These are phyloP conservation scores for Diuraphis noxia DNA, from an alignment of 1,140 invertebrate species.

Conservation along the genomic window DNA sequence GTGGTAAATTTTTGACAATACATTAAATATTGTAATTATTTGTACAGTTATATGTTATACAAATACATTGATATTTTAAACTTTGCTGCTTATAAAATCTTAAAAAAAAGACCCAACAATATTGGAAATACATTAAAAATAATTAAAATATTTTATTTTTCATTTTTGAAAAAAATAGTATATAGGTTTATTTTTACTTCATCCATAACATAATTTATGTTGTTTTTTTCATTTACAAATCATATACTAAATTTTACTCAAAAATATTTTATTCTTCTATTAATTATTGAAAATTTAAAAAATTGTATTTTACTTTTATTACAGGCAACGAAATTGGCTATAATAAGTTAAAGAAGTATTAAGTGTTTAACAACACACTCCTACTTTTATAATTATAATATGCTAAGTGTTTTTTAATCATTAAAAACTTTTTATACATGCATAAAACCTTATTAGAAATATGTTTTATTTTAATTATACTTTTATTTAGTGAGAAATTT, in stretches of 20 bases:
- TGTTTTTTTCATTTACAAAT: background rate
- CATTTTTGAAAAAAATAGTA: background rate
- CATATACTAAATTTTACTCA: background rate
- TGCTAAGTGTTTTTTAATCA: background rate
- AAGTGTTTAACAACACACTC: background rate
- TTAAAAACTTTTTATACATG: background rate
- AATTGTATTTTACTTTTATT: background rate
- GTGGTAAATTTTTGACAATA: too few species aligned
- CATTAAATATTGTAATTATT: too few species aligned
- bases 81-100: too few species aligned
- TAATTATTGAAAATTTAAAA: background rate
- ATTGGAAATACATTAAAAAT: background rate
- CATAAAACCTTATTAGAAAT: background rate
- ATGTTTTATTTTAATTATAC: constrained; percentile 19
- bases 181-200: background rate
- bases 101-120: too few species aligned
- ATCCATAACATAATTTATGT: background rate
- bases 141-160: too few species aligned
- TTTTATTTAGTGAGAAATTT: constrained; percentile 34
- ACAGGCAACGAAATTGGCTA: constrained; percentile 51
- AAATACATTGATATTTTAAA: too few species aligned
- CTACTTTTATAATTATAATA: constrained; percentile 8
- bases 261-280: background rate
- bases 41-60: too few species aligned
- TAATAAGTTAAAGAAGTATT: constrained; percentile 21